Conservation (phyloP, 2,797 vertebrate genomes). For the Vipera latastei region DNA sequence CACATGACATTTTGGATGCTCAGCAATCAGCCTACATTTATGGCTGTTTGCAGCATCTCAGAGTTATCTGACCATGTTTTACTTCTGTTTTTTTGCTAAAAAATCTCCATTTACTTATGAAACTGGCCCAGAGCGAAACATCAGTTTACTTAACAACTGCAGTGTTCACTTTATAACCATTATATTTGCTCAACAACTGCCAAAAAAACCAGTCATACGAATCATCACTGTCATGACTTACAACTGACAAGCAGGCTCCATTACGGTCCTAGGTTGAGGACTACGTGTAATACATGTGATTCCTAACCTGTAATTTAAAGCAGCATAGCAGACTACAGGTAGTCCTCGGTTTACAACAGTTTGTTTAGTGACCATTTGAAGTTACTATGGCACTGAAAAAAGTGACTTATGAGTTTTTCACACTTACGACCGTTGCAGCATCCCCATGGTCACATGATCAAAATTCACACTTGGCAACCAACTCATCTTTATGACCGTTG, state of each 20-base stretch:
- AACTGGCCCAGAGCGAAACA: neutral
- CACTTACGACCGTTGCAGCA: neutral
- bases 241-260: neutral
- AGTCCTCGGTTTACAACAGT: neutral
- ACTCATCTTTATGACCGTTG: neutral
- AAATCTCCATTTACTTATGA: neutral
- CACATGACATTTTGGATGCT: neutral
- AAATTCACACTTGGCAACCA: neutral
- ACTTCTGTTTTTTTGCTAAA: neutral
- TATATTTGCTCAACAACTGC: neutral
- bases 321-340: neutral
- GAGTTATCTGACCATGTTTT: neutral
- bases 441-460: neutral
- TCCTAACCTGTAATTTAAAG: neutral
- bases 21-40: neutral
- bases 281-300: neutral
- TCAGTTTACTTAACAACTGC: neutral
- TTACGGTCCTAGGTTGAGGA: neutral
- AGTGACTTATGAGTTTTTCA: neutral
- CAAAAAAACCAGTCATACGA: neutral
- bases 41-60: neutral
- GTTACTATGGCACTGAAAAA: neutral
- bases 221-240: neutral
- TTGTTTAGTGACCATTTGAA: neutral
- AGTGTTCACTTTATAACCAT: neutral